Base-by-base conservation (phyloP, 1,140 invertebrate species). In the Drosophila ercepeae region DNA sequence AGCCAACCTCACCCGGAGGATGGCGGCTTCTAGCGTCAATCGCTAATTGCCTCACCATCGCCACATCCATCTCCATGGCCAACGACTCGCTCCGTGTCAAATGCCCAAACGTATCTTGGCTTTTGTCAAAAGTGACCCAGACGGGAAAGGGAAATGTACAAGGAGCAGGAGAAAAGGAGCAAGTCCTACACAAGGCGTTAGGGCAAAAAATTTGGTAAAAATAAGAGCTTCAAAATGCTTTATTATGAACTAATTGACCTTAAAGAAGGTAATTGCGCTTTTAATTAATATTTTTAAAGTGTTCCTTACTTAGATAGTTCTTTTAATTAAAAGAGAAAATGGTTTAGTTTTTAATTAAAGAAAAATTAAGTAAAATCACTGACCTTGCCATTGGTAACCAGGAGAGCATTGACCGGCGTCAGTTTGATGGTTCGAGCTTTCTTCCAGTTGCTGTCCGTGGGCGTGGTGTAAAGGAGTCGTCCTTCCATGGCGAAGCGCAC, bases 391-490 rank as follows among this genome's bases (percentile, higher is more conserved):
- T 96, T 96, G 71, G 96, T 97, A 73, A 98, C 95, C 90, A 98
- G 94, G 82, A 98, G 93, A 34, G 96, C 97, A 92, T 97, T 97
- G 39, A 98, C 94, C 7, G 96, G 95, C 44, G 95, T 95, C 82
- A 98, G 94, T 92, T 98, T 98, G 65, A 98, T 95, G 29, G 96
- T 97, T 71, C 96, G 94, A 57, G 96, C 95, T 90, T 96, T 95
- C 63, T 96, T 94, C 96, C 96, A 97, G 90, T 97, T 97, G 92
- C 96, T 96, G 90, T 98, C 97, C 39, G 96, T 96, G 27, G 96
- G 95, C 90, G 97, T 96, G 16, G 96, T 96, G 89, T 96, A 97
- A 45, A 97, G 92, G 64, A 98, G 92, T 89, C 95, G 95, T 49
- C 97, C 97, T 92, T 97, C 96, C 89, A 97, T 94, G 51, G 96